A percentile compares a stretch with the other conserved stretches of the same genome.
Evolutionary conservation across 2,888 invertebrate species (phyloP).

Genomic region (Anoplius nigerrimus): DNA sequence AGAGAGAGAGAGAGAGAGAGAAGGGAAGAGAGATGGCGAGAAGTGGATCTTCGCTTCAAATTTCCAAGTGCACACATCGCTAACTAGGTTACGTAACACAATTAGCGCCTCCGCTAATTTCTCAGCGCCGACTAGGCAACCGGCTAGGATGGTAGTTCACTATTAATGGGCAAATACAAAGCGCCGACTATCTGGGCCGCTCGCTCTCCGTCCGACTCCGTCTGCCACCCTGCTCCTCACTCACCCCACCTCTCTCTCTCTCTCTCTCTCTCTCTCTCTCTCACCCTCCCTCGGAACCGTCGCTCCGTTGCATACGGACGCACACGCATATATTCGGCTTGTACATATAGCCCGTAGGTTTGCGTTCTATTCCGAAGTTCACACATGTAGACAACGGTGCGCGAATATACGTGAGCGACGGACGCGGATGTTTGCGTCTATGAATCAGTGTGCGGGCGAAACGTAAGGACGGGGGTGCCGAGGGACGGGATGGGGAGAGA

Average conservation of each 20-base stretch:
- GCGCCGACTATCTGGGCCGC: constrained; percentile 63
- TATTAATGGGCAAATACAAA: constrained; percentile 72
- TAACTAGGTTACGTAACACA: constrained; percentile 71
- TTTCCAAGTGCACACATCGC: constrained; percentile 65
- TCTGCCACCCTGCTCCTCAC: not conserved
- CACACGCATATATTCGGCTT: not conserved
- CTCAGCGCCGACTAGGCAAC: constrained; percentile 67
- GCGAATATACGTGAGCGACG: no score
- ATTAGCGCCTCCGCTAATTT: constrained; percentile 72
- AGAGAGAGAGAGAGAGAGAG: constrained; percentile 9
- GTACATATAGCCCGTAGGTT: no score
- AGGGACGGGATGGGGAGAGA: no score
- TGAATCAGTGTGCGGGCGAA: no score
- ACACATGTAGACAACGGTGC: no score
- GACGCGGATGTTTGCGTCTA: no score
- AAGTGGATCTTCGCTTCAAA: constrained; percentile 57
- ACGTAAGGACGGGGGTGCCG: no score
- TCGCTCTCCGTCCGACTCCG: constrained; percentile 21
- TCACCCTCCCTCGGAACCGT: constrained; percentile 2
- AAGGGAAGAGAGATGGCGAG: constrained; percentile 22
- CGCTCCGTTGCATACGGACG: constrained; percentile 1
- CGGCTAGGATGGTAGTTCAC: constrained; percentile 67
- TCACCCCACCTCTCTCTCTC: constrained; percentile 1
- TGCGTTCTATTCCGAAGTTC: no score
- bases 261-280: not conserved